Evolutionary conservation across 1,140 invertebrate species (phyloP), one percentile per base, ranked within the genome.

Genomic region (Lepeophtheirus salmonis): DNA sequence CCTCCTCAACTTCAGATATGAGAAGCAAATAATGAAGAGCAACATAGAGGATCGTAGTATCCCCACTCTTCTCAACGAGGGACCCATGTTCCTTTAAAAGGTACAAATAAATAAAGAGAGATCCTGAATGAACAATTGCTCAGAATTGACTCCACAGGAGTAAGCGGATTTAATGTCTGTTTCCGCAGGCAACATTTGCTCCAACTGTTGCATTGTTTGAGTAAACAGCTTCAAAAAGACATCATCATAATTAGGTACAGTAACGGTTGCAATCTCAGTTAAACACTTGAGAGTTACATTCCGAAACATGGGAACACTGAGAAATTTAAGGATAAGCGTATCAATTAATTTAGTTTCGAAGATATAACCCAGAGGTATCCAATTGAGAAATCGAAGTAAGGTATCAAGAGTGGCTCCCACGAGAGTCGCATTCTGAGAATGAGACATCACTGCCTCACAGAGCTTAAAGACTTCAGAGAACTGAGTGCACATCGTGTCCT

Each of bases 401-500:
- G 96, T 99, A 69, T 96, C 89, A 60, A 99, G 75, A 2, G 95
- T 98, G 13, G 90, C 84, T 66, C 83, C 84, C 63, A 97, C 89
- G 41, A 97, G 74, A 60, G 86, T 81, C 53, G 89, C 88, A 79
- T 96, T 96, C 74, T 92, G 86, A 25, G 92, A 97, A 74, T 91
- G 92, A 67, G 97, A 90, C 78, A 98, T 79, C 17, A 99, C 92
- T 79, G 89, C 95, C 70, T 95, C 88, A 75, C 95, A 98, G 3
- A 99, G 78, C 66, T 89, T 84, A 73, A 97, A 98, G 65, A 99
- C 94, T 71, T 94, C 88, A 63, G 89, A 89, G 74, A 99, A 99
- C 72, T 99, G 91, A 53, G 82, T 84, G 75, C 96, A 99, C 92
- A 99, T 97, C n/a, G 90, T 91, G 70, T 99, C 92, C 73, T 99